A percentile compares a stretch with the other conserved stretches of the same genome.
Evolutionary conservation across 2,113 vertebrate genomes (phyloP).

Genomic region (Setophaga kirtlandii): DNA sequence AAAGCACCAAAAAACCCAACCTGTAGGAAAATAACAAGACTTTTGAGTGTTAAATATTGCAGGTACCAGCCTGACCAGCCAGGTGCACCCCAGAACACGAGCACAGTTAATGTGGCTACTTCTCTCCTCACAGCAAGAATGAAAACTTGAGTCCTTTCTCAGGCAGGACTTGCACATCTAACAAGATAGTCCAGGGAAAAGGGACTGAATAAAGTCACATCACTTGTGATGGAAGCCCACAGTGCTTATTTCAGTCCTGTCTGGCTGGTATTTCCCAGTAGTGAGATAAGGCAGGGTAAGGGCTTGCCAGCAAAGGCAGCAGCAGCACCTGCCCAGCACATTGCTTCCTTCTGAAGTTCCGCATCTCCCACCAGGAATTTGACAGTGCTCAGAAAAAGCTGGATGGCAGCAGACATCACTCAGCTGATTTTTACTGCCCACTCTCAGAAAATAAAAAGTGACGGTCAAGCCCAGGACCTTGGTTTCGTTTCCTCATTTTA

Average conservation of each 20-base stretch:
- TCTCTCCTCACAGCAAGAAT: neutral
- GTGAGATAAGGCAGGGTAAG: neutral
- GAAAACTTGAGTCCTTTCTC: neutral
- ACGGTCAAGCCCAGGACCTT: neutral
- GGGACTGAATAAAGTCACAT: neutral
- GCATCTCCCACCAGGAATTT: accelerated
- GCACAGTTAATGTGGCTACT: accelerated
- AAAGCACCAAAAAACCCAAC: neutral
- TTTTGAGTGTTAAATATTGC: neutral
- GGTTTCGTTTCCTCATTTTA: neutral
- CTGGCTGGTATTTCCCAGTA: neutral
- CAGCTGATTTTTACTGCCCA: neutral
- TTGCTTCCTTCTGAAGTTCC: neutral
- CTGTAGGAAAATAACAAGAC: neutral
- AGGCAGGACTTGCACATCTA: neutral
- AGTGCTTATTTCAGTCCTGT: accelerated
- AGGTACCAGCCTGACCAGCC: neutral
- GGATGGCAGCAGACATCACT: neutral
- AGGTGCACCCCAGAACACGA: neutral
- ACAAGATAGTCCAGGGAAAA: neutral
- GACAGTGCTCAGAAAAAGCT: neutral
- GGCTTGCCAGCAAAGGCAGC: neutral
- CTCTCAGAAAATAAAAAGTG: constrained; percentile 12
- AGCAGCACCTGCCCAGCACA: neutral
- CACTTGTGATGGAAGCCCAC: neutral